Percentiles rank a stretch among this genome's conserved stretches.
Evolutionary conservation across 2,797 vertebrate genomes (phyloP).

Genomic region (Microctenopoma lineatum): DNA sequence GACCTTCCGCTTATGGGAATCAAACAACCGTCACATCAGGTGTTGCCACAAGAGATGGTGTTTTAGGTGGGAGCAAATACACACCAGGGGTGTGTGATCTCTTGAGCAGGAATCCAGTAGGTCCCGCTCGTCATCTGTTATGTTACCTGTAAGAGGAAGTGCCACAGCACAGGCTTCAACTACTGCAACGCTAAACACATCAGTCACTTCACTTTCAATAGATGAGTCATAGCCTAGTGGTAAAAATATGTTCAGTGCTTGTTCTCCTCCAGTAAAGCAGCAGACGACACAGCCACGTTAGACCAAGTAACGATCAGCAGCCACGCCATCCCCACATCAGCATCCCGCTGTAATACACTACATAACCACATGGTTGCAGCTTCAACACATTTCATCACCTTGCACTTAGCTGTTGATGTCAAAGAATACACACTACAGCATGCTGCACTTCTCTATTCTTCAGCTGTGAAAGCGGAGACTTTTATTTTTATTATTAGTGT

Average conservation of each 20-base stretch:
- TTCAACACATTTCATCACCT: constrained; percentile 8
- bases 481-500: neutral
- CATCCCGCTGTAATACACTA: neutral
- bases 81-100: neutral
- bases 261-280: neutral
- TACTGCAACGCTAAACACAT: constrained; percentile 6
- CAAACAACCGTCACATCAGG: neutral
- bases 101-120: neutral
- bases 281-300: neutral
- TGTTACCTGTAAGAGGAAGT: neutral
- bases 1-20: neutral
- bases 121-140: neutral
- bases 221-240: neutral
- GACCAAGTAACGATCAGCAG: neutral
- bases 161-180: neutral
- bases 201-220: constrained; percentile 1
- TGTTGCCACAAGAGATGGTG: neutral
- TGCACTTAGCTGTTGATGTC: neutral
- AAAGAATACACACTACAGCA: constrained; percentile 9
- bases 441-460: constrained; percentile 4
- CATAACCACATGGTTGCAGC: neutral
- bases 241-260: neutral
- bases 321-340: neutral
- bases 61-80: constrained; percentile 8
- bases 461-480: neutral